A percentile compares a stretch with the other conserved stretches of the same genome.
These are phyloP conservation scores for Alentia gelatinosa DNA, from an alignment of 2,888 invertebrate species.

Conservation along the genomic window DNA sequence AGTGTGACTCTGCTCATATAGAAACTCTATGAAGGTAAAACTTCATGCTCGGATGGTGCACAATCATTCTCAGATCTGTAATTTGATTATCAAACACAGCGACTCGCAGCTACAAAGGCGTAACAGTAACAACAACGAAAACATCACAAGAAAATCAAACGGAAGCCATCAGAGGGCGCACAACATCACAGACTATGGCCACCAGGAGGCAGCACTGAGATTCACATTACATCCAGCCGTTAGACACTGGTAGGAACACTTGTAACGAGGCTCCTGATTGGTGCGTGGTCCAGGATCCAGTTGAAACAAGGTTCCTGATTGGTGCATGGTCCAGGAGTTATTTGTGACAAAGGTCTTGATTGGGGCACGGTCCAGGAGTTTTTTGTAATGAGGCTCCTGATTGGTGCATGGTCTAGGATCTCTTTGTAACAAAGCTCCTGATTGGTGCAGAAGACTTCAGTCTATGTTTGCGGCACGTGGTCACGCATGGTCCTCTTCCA, in stretches of 20 bases:
- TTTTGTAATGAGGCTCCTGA: neutral
- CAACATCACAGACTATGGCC: slow-evolving; percentile 51
- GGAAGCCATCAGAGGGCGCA: neutral
- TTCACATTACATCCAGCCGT: neutral
- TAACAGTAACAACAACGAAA: slow-evolving; percentile 11
- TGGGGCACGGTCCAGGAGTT: neutral
- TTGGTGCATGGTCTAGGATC: neutral
- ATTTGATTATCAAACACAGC: neutral
- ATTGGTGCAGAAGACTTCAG: neutral
- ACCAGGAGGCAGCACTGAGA: slow-evolving; percentile 46
- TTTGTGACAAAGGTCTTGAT: neutral
- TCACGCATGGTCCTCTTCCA: slow-evolving; percentile 77
- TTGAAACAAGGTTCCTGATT: neutral
- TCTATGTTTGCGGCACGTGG: neutral
- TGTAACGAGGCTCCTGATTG: neutral
- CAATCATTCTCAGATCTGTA: neutral
- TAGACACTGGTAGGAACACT: neutral
- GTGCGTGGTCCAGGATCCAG: neutral
- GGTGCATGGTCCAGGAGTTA: neutral
- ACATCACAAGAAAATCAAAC: slow-evolving; percentile 34
- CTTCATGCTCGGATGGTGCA: neutral
- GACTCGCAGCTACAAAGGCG: neutral
- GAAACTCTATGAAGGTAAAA: neutral
- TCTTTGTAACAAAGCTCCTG: neutral
- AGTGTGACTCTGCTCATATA: neutral